Conservation (phyloP, 1,140 invertebrate species). For the Daktulosphaira vitifoliae region DNA sequence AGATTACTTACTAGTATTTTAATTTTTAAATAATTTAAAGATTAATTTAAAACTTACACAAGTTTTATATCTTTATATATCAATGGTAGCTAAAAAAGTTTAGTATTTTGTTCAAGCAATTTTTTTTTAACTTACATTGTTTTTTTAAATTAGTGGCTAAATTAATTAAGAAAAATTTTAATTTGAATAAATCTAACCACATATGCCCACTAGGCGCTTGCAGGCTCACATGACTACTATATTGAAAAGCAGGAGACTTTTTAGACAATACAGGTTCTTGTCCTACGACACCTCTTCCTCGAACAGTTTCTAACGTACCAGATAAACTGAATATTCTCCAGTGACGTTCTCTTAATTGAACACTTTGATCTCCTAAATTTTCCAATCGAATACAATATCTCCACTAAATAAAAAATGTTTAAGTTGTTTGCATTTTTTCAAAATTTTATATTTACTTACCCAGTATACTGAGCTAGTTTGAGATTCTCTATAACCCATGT, state of each 20-base stretch:
- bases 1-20: too few relatives aligned
- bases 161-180: too few relatives aligned
- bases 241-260: constrained; percentile 88
- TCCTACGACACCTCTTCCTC: constrained; percentile 87
- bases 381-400: constrained; percentile 92
- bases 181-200: constrained; percentile 72
- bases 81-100: too few relatives aligned
- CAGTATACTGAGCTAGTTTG: constrained; percentile 85
- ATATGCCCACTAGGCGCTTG: constrained; percentile 97
- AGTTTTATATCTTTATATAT: too few relatives aligned
- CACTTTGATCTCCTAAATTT: constrained; percentile 79
- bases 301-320: constrained; percentile 87
- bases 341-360: constrained; percentile 87
- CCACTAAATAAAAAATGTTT: constrained; percentile 55
- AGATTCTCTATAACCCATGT: constrained; percentile 85
- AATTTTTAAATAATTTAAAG: too few relatives aligned
- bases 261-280: constrained; percentile 88
- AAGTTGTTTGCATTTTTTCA: background rate
- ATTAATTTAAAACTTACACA: too few relatives aligned
- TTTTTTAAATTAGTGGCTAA: too few relatives aligned
- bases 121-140: too few relatives aligned
- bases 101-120: too few relatives aligned
- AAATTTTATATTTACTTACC: constrained; percentile 50
- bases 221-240: constrained; percentile 90
- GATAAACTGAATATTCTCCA: constrained; percentile 95